Evolutionary conservation across 2,888 invertebrate species (phyloP), one percentile per base, ranked within the genome.

Genomic region (Torymus aiolomorphi): DNA sequence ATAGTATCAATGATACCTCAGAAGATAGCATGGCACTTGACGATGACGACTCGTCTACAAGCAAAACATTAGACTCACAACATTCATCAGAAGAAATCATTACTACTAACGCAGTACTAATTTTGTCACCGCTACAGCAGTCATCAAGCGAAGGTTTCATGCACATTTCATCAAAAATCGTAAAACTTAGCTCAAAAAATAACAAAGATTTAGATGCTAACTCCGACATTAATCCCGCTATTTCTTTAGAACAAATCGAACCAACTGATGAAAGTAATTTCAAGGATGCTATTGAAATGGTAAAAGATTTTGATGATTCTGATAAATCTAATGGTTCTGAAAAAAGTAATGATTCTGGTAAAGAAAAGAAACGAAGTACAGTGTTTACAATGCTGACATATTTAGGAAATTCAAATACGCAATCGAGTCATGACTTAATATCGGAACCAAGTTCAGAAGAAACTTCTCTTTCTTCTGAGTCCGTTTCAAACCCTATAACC

Each of bases 321-420:
- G 57, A 42, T 59, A 67, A 42, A 56, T 51, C 16, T 24, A 65
- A 66, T 4, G 18, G 12, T 31, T 67, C 70, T 24, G 75, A 71
- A 65, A 77, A 70, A 2, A 52, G 31, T 42, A 59, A 13, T 13
- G 42, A 78, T 13, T 14, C 59, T 16, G 31, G 12, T 31, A 81
- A 81, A 56, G 80, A 76, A 57, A 84, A 76, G 18, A 83, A 84
- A 74, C 79, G 74, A 75, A 80, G 82, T 75, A 71, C 80, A 16
- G 63, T 83, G 79, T 83, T 79, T 16, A 84, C 84, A 16, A 77
- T 83, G 71, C 78, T 84, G 54, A 75, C 82, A 8, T 80, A 80
- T 51, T 20, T 79, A 73, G n/a, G 73, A 11, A 81, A 82, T 59
- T 63, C 78, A 2, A 70, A 76, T 49, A 13, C 52, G 61, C 76